Evolutionary conservation across 2,113 vertebrate genomes (phyloP).

Genomic region (Crypturellus undulatus): DNA sequence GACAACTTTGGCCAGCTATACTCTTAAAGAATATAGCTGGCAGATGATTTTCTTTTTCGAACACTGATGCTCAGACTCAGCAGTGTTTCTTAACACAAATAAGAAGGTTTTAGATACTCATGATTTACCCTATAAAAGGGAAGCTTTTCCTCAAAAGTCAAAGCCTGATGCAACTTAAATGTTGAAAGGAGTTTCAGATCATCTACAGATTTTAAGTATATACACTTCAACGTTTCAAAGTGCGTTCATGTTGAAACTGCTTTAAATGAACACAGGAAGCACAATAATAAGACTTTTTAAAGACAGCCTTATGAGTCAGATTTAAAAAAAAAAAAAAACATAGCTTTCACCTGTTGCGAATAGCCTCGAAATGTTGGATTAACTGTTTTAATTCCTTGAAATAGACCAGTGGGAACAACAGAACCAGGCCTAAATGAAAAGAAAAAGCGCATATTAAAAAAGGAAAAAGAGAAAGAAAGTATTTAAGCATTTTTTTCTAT

Average conservation of each 20-base stretch:
- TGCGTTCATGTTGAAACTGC: neutral
- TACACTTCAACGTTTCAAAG: neutral
- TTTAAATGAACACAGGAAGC: neutral
- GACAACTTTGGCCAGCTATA: too few relatives aligned
- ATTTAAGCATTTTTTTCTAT: neutral
- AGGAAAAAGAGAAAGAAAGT: neutral
- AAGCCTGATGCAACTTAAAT: neutral
- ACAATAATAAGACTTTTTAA: neutral
- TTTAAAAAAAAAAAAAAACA: constrained; percentile 8
- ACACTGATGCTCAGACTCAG: too few relatives aligned
- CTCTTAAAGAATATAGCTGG: too few relatives aligned
- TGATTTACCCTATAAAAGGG: too few relatives aligned
- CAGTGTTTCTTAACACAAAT: too few relatives aligned
- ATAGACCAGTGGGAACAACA: constrained; percentile 94
- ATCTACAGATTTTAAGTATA: neutral
- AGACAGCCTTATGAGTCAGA: neutral
- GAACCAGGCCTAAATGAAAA: constrained; percentile 87
- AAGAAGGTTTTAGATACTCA: too few relatives aligned
- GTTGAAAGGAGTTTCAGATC: neutral
- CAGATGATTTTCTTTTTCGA: too few relatives aligned
- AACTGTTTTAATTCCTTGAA: constrained; percentile 97
- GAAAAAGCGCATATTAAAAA: neutral
- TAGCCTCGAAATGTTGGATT: constrained; percentile 98
- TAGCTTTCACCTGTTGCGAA: constrained; percentile 90
- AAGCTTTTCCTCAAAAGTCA: neutral